phyloP scores from a whole-genome alignment of 2,888 invertebrate species.

The Megaustenia siamemsis region DNA sequence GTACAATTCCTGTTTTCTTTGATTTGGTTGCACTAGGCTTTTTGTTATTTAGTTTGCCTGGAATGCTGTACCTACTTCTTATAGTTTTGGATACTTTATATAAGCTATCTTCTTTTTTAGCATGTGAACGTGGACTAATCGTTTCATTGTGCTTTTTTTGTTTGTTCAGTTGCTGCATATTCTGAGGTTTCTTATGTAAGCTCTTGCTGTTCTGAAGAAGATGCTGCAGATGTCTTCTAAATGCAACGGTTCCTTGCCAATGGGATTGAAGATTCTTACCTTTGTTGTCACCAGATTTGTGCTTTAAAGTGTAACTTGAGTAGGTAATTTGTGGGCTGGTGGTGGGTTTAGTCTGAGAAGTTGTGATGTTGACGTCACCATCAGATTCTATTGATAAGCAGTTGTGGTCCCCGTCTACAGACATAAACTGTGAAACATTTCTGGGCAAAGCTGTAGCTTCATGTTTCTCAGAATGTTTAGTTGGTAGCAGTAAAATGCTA shows the following conservation, averaged over 20 bases:
- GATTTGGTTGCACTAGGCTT: not conserved
- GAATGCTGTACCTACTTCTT: not conserved
- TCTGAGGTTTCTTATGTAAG: slow-evolving; percentile 2
- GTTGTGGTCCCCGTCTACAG: not conserved
- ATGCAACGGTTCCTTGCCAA: slow-evolving; percentile 24
- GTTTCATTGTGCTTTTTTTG: not conserved
- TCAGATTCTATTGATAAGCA: not conserved
- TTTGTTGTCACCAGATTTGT: not conserved
- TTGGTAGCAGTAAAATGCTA: not conserved
- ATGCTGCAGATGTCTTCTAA: slow-evolving; percentile 24
- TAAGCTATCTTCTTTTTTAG: not conserved
- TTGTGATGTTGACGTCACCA: not conserved
- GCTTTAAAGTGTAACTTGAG: slow-evolving; percentile 36
- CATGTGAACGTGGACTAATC: not conserved
- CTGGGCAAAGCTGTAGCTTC: not conserved
- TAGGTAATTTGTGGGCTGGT: too few relatives aligned
- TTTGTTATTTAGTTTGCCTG: too few relatives aligned
- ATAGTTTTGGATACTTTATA: not conserved
- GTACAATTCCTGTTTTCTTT: not conserved
- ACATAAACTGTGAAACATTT: not conserved
- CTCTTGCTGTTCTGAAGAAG: slow-evolving; percentile 28
- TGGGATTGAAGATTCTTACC: not conserved
- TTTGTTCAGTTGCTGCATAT: not conserved
- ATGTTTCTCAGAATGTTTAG: not conserved
- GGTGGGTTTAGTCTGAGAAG: not conserved